Base-by-base conservation (phyloP, 2,113 vertebrate species). In the Oryzias melastigma region DNA sequence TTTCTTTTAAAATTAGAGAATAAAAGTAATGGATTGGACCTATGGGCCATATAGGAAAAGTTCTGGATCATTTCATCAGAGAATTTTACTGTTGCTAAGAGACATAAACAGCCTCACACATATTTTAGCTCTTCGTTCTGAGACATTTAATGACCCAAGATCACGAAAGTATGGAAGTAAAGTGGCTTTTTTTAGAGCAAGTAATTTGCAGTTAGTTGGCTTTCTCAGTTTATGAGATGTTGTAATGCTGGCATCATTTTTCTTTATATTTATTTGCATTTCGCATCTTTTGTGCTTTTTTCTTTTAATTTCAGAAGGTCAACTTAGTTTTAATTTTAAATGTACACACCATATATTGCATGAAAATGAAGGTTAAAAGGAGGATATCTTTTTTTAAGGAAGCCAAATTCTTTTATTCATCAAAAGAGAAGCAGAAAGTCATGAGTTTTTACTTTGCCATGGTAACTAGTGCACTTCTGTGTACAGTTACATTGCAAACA, bases 31-130 rank as follows among this genome's bases (percentile, higher is more conserved):
- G 35, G 35, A 35, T 12, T 35, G 35, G 40, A 63, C 45, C 42
- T 61, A 2, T 7, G 25, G 54, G 51, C n/a, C 14, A 45, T 68
- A 45, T 53, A 45, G 3, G 52, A 18, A 2, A 8, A 4, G 27
- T 65, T 68, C 40, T 4, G 24, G 52, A 18, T 17, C 1, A 22
- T 46, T 65, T 43, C 22, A 41, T 41, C 17, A 10, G 20, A 27
- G 40, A 8, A 41, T 49, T 27, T 60, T 22, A n/a, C 44, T 58
- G 70, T 78, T 78, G 75, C 65, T 58, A 42, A 6, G 63, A 68
- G 47, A 82, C 60, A 50, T 48, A 63, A 52, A 56, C 52, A 61
- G 20, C 19, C 14, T 48, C 53, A 5, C 41, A 51, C 10, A 16
- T 19, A 25, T 14, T 27, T 60, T 18, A 14, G 27, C 42, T 63